phyloP scores from a whole-genome alignment of 2,888 invertebrate genomes.

The Eretmocerus hayati region DNA sequence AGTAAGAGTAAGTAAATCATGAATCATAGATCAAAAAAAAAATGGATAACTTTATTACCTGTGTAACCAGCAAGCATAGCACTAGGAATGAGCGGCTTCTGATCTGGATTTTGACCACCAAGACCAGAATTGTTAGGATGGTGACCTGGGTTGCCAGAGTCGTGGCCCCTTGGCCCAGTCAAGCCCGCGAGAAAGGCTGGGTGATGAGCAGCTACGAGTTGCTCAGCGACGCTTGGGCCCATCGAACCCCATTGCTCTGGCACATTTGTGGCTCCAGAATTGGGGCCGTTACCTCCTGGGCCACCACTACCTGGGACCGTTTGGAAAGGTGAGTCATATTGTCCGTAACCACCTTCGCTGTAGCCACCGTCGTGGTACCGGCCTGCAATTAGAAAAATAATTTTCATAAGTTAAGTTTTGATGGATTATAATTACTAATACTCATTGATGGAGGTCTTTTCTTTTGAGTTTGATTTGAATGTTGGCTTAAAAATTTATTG shows the following conservation, averaged over 20 bases:
- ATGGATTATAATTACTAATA: too few species aligned
- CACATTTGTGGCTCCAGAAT: slow-evolving; percentile 50
- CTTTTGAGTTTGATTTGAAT: too few species aligned
- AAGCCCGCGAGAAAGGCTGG: slow-evolving; percentile 50
- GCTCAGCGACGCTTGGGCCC: slow-evolving; percentile 44
- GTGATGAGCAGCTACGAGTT: slow-evolving; percentile 49
- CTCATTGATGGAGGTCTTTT: too few species aligned
- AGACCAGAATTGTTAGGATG: slow-evolving; percentile 37
- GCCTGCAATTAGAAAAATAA: slow-evolving; percentile 25
- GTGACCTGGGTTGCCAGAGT: slow-evolving; percentile 41
- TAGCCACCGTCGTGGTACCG: slow-evolving; percentile 50
- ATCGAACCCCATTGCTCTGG: slow-evolving; percentile 50
- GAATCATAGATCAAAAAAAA: not conserved
- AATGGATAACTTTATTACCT: too few species aligned
- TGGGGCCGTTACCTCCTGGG: slow-evolving; percentile 48
- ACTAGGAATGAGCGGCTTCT: slow-evolving; percentile 54
- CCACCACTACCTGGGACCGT: slow-evolving; percentile 60
- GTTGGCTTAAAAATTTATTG: too few species aligned
- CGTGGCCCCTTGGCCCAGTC: slow-evolving; percentile 39
- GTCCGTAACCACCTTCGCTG: slow-evolving; percentile 51
- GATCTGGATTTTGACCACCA: slow-evolving; percentile 44
- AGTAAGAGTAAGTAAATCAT: not conserved
- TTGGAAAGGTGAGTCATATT: slow-evolving; percentile 67
- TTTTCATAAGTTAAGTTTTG: too few species aligned
- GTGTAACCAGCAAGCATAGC: slow-evolving; percentile 52